Percentiles rank a stretch among this genome's conserved stretches.
Evolutionary conservation across 2,113 vertebrate genomes (phyloP).

Genomic region (Trematocara variabile): DNA sequence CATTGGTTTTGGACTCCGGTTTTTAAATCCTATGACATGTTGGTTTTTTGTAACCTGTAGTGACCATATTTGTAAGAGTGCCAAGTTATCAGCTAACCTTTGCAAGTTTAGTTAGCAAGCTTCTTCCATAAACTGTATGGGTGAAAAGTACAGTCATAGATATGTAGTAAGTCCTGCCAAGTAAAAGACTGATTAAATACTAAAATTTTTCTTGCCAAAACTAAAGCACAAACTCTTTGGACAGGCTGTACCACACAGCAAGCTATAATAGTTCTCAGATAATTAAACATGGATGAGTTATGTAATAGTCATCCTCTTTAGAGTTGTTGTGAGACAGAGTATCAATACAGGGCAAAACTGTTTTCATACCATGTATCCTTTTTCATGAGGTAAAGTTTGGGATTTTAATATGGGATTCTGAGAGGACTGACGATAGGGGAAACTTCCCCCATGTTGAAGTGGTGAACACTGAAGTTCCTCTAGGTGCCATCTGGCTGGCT

Average conservation of each 20-base stretch:
- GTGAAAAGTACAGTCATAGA: background rate
- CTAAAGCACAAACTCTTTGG: background rate
- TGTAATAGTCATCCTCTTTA: background rate
- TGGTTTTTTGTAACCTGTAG: background rate
- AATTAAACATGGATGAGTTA: background rate
- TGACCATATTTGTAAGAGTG: background rate
- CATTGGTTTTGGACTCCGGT: background rate
- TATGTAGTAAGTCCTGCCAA: background rate
- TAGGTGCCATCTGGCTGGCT: background rate
- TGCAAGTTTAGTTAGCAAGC: background rate
- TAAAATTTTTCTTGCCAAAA: accelerated
- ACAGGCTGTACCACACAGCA: background rate
- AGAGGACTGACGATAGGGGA: accelerated
- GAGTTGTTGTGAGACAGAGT: background rate
- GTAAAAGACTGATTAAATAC: background rate
- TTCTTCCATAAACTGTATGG: background rate
- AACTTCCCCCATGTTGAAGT: background rate
- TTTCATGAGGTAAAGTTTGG: background rate
- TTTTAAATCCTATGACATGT: background rate
- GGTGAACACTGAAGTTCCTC: background rate
- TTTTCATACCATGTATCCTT: background rate
- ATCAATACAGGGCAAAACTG: background rate
- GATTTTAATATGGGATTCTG: background rate
- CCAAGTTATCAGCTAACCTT: background rate
- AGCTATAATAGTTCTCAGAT: background rate